A percentile compares a stretch with the other conserved stretches of the same genome.
Evolutionary conservation across 2,888 invertebrate species (phyloP).

Genomic region (Hermaeophaga mercurialis): DNA sequence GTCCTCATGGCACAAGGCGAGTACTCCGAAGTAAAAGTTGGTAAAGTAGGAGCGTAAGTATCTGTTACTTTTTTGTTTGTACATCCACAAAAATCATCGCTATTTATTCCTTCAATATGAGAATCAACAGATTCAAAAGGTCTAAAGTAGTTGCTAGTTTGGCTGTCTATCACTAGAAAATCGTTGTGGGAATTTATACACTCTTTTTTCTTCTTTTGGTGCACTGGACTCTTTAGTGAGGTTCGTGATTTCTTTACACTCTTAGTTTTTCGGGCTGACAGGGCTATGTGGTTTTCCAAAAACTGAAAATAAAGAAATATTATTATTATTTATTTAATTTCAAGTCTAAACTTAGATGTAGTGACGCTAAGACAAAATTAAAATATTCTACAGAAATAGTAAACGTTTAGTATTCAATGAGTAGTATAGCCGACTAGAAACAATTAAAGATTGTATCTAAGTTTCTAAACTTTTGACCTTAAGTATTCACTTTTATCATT

Average conservation of each 20-base stretch:
- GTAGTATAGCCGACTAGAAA: too few species aligned
- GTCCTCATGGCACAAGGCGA: conserved; percentile 54
- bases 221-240: conserved; percentile 32
- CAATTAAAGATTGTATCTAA: too few species aligned
- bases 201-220: conserved; percentile 53
- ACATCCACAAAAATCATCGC: conserved; percentile 37
- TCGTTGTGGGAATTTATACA: conserved; percentile 48
- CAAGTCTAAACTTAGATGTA: too few species aligned
- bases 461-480: too few species aligned
- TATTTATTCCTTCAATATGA: conserved; percentile 48
- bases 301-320: conserved; percentile 27
- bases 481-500: too few species aligned
- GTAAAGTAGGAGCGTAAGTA: conserved; percentile 60
- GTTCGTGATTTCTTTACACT: conserved; percentile 35
- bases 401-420: too few species aligned
- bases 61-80: conserved; percentile 40
- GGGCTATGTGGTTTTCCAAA: conserved; percentile 33
- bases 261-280: conserved; percentile 40
- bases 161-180: conserved; percentile 34
- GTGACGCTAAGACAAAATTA: too few species aligned
- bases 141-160: conserved; percentile 49
- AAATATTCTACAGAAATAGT: too few species aligned
- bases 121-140: conserved; percentile 54
- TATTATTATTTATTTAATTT: too few species aligned
- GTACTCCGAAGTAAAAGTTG: conserved; percentile 65